Evolutionary conservation across 2,888 invertebrate species (phyloP), one percentile per base, ranked within the genome.

Genomic region (Azorinus chamasolen): DNA sequence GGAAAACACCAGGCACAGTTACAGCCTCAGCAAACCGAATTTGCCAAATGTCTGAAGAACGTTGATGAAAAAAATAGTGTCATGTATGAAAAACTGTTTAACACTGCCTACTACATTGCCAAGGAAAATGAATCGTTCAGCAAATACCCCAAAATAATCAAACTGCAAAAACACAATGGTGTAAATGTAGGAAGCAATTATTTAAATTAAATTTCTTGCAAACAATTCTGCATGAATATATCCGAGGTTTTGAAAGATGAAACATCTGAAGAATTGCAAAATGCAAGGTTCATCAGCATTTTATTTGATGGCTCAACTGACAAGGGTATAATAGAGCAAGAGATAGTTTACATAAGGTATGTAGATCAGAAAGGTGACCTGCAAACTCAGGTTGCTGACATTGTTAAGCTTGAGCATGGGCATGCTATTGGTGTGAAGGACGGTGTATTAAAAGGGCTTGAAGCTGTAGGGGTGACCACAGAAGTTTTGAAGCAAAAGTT

Each of bases 301-400:
- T n/a, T n/a, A n/a, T n/a, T n/a, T n/a, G n/a, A 62, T 62, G 62
- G 62, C 5, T 6, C 59, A 43, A 54, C 62, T 41, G 64, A 50
- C 37, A 58, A 62, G 24, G 61, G 45, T 18, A 62, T 69, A 5
- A 62, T 32, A 22, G 69, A 69, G 37, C 68, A 68, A 62, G 69
- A 69, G 24, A 24, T 69, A 12, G 69, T 69, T 20, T 69, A 69
- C 43, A 48, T 62, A 3, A 16, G 69, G n/a, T 69, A 41, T 62
- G 69, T 69, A 10, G 43, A 61, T 25, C 22, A 48, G 24, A 45
- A 62, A 18, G 61, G 69, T 10, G 20, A 62, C 20, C 14, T 69
- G 18, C 39, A 50, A 25, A 69, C 69, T 43, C 61, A 69, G 25
- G 24, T 69, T 14, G 53, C 54, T 27, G n/a, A n/a, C n/a, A 69